Conservation (phyloP, 2,797 vertebrate genomes). For the Clarias fuscus region DNA sequence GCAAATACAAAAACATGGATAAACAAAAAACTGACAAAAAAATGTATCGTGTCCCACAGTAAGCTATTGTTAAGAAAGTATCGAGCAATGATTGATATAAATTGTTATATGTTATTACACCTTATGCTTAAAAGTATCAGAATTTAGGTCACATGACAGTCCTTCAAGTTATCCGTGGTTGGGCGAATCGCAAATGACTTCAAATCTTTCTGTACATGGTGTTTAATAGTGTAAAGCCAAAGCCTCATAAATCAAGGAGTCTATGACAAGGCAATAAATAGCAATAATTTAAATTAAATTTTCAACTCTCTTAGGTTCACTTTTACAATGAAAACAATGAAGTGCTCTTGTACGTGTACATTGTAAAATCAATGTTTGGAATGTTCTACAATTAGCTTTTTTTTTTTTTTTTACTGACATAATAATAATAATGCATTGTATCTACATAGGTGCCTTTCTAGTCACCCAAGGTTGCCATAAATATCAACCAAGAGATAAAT, state of each 20-base stretch:
- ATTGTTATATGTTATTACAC: no score
- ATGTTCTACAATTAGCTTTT: not conserved
- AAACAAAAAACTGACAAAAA: not conserved
- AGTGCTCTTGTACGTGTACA: not conserved
- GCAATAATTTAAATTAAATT: not conserved
- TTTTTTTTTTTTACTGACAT: not conserved
- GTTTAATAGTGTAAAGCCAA: not conserved
- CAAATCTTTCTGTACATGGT: not conserved
- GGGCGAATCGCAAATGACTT: not conserved
- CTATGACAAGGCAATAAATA: not conserved
- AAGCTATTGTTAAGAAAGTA: not conserved
- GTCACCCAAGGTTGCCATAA: no score
- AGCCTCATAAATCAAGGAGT: not conserved
- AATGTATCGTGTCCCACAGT: not conserved
- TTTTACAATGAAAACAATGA: not conserved
- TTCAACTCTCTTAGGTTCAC: not conserved
- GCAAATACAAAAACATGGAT: not conserved
- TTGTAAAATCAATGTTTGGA: not conserved
- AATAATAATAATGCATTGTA: no score
- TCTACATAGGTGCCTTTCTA: no score
- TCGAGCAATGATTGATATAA: not conserved
- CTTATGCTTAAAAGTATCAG: no score
- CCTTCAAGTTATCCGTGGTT: not conserved
- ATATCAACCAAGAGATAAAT: no score
- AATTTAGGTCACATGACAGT: not conserved